Percentiles rank a stretch among this genome's conserved stretches.
Evolutionary conservation across 2,797 vertebrate genomes (phyloP).

Genomic region (Uromys caudimaculatus): DNA sequence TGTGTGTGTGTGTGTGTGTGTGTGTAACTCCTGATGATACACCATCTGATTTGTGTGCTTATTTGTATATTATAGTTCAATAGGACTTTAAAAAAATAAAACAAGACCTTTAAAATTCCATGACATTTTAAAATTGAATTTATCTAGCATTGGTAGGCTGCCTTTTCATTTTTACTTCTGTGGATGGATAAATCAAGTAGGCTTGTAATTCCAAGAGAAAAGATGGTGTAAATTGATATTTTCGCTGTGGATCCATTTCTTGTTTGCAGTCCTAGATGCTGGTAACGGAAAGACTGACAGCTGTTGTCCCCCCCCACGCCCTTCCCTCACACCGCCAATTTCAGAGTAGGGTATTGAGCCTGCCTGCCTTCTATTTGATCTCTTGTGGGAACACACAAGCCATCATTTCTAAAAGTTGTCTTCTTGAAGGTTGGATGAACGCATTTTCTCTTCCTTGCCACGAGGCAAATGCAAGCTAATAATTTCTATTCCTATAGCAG

Average conservation of each 20-base stretch:
- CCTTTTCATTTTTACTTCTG: constrained; percentile 24
- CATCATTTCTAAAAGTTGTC: constrained; percentile 73
- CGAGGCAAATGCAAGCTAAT: constrained; percentile 75
- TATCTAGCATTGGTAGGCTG: background rate
- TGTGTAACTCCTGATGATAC: background rate
- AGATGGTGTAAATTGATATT: background rate
- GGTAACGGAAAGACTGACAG: constrained; percentile 43
- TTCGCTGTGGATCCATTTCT: background rate
- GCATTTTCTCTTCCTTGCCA: constrained; percentile 75
- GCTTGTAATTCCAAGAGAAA: background rate
- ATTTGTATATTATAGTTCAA: background rate
- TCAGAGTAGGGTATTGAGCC: constrained; percentile 37
- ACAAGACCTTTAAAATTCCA: constrained; percentile 5
- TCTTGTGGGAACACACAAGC: constrained; percentile 67
- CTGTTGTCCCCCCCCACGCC: background rate
- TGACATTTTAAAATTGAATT: background rate
- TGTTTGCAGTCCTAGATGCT: constrained; percentile 54
- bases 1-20: background rate
- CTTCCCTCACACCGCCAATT: background rate
- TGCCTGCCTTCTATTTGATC: constrained; percentile 74
- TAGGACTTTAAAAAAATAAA: background rate
- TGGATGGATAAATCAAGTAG: background rate
- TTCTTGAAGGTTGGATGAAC: constrained; percentile 73
- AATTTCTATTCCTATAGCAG: constrained; percentile 73
- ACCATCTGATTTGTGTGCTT: background rate